Evolutionary conservation across 2,888 invertebrate genomes (phyloP).

Genomic region (Aspidapion aeneum): DNA sequence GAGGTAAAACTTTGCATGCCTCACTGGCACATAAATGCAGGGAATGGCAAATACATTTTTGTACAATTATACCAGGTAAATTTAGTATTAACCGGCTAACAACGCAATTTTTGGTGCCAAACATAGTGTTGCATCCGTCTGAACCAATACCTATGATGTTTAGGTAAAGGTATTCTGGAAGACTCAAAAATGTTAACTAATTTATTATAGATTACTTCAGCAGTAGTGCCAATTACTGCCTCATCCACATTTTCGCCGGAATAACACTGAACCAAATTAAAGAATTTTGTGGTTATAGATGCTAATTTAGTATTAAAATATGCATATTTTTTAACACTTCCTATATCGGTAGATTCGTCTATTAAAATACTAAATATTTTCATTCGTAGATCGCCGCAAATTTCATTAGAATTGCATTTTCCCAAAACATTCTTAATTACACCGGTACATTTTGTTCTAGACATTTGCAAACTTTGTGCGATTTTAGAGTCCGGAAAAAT

Average conservation of each 20-base stretch:
- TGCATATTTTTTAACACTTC: too few species aligned
- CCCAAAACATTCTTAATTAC: constrained; percentile 33
- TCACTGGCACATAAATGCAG: constrained; percentile 38
- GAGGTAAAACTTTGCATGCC: constrained; percentile 37
- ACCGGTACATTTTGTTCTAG: constrained; percentile 28
- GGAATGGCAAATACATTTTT: constrained; percentile 40
- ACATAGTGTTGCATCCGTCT: constrained; percentile 40
- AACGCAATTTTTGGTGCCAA: constrained; percentile 37
- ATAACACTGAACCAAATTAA: too few species aligned
- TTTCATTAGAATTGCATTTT: not conserved
- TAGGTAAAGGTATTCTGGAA: constrained; percentile 11
- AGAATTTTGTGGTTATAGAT: too few species aligned
- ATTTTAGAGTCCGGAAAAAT: constrained; percentile 32
- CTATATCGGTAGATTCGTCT: constrained; percentile 35
- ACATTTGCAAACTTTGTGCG: constrained; percentile 27
- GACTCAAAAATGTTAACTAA: too few species aligned
- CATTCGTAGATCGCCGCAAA: constrained; percentile 27
- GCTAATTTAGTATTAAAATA: too few species aligned
- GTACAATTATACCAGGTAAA: constrained; percentile 34
- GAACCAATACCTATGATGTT: constrained; percentile 39
- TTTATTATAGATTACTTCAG: too few species aligned
- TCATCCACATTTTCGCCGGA: too few species aligned
- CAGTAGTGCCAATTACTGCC: too few species aligned
- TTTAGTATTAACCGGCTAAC: constrained; percentile 31
- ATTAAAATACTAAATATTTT: constrained; percentile 29